phyloP scores from a whole-genome alignment of 2,113 vertebrate species.

The Ia io region DNA sequence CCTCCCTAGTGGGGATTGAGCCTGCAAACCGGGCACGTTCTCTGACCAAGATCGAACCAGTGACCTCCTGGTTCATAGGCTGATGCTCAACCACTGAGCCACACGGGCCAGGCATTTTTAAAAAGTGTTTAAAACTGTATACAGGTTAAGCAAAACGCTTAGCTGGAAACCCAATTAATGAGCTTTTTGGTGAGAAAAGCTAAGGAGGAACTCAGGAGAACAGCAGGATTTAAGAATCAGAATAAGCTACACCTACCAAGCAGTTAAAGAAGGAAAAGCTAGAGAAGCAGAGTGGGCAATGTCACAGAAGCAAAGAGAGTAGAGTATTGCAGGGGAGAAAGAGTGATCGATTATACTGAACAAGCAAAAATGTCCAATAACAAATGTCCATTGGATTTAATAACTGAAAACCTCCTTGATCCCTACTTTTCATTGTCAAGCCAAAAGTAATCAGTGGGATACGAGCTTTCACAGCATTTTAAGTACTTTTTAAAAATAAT shows the following conservation, averaged over 20 bases:
- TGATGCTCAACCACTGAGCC: too few relatives aligned
- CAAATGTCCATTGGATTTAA: background rate
- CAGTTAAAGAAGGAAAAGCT: background rate
- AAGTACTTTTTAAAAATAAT: constrained; percentile 10
- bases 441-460: background rate
- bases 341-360: background rate
- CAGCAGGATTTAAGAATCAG: constrained; percentile 40
- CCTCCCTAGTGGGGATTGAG: too few relatives aligned
- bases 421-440: background rate
- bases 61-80: too few relatives aligned
- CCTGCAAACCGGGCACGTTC: too few relatives aligned
- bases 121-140: too few relatives aligned
- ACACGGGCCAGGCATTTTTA: too few relatives aligned
- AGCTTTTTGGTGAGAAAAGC: background rate
- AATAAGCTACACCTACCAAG: background rate
- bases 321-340: background rate
- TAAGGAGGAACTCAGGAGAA: constrained; percentile 1
- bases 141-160: constrained; percentile 14
- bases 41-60: too few relatives aligned
- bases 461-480: background rate
- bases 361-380: background rate
- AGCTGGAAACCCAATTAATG: background rate
- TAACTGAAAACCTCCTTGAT: background rate
- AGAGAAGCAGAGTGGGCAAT: background rate
- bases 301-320: background rate